Evolutionary conservation across 2,797 vertebrate genomes (phyloP).

Genomic region (Glyptemys insculpta): DNA sequence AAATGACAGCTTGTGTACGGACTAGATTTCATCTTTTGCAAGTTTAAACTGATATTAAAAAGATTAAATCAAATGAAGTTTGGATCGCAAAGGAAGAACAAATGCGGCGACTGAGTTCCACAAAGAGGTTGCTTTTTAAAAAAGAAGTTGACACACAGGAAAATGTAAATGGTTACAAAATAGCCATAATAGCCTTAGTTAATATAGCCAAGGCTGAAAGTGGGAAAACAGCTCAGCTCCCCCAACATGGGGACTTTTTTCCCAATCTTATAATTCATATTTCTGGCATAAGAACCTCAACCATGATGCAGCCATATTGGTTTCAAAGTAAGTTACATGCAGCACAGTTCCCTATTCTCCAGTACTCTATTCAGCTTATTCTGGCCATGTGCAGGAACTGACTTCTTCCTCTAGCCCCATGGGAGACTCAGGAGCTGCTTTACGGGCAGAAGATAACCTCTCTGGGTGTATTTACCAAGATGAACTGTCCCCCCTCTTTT

Average conservation of each 20-base stretch:
- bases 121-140: neutral
- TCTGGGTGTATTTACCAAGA: neutral
- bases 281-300: neutral
- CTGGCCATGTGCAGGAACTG: neutral
- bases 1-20: neutral
- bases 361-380: neutral
- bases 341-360: neutral
- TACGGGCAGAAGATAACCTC: neutral
- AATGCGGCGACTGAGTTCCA: fast-evolving
- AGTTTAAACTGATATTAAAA: neutral
- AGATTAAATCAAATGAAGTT: neutral
- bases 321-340: neutral
- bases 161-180: neutral
- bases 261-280: neutral
- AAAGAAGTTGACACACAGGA: neutral
- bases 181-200: neutral
- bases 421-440: neutral
- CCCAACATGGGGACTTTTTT: neutral
- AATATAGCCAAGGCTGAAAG: neutral
- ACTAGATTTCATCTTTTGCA: neutral
- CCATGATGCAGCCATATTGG: neutral
- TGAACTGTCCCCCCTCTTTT: fast-evolving
- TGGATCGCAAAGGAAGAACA: neutral
- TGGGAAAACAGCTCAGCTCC: neutral
- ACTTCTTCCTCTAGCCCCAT: neutral